phyloP scores from a whole-genome alignment of 2,113 vertebrate genomes.

The Brachypteracias leptosomus region DNA sequence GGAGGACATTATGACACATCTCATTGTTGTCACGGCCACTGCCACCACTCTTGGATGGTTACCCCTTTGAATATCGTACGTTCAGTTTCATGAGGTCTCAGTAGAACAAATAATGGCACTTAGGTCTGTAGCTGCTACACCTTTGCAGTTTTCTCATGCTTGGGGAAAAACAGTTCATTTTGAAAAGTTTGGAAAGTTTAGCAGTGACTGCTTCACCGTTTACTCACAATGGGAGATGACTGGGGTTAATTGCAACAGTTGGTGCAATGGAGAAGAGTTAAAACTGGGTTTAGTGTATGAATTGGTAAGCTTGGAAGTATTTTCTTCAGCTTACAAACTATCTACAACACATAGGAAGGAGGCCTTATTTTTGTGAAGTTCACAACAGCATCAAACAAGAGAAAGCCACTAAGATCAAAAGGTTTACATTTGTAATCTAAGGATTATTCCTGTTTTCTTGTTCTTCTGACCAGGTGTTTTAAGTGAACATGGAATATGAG shows the following conservation, averaged over 20 bases:
- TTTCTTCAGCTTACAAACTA: neutral
- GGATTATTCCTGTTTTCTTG: neutral
- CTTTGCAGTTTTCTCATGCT: neutral
- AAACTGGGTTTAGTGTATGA: neutral
- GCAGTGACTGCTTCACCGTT: neutral
- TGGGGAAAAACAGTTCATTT: neutral
- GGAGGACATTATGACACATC: neutral
- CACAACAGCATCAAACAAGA: neutral
- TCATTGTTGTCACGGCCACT: neutral
- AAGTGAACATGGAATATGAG: neutral
- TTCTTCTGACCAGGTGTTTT: neutral
- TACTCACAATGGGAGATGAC: neutral
- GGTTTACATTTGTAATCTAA: neutral
- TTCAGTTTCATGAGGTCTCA: neutral
- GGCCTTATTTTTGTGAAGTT: neutral
- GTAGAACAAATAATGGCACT: neutral
- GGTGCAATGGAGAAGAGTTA: neutral
- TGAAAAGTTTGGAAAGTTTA: neutral
- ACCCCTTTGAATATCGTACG: neutral
- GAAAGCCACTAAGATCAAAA: neutral
- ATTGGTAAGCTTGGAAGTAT: neutral
- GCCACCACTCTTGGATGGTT: neutral
- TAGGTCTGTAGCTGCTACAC: neutral
- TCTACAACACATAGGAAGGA: neutral
- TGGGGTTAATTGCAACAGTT: neutral